Conservation (phyloP, 2,888 invertebrate species). For the Ophion costatus region DNA sequence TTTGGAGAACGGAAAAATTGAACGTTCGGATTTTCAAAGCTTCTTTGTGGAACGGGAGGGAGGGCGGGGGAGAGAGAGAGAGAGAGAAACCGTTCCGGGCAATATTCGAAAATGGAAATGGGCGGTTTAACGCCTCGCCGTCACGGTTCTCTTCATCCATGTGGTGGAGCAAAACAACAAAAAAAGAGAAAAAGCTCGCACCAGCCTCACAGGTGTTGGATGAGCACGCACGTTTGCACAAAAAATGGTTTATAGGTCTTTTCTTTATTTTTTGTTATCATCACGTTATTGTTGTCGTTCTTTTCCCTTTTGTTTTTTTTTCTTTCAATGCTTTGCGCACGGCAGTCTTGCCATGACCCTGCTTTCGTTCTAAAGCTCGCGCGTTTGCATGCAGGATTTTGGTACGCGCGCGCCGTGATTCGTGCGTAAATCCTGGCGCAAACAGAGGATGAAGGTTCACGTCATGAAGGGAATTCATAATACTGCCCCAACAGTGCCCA, state of each 20-base stretch:
- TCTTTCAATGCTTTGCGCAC: background rate
- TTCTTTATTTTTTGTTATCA: conserved; percentile 22
- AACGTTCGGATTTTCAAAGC: conserved; percentile 42
- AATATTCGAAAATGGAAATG: conserved; percentile 64
- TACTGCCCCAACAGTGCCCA: background rate
- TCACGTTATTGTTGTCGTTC: background rate
- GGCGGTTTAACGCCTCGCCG: conserved; percentile 61
- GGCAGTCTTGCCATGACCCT: background rate
- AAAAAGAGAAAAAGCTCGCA: background rate
- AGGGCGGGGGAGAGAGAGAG: background rate
- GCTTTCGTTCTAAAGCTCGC: background rate
- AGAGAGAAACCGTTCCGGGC: conserved; percentile 23
- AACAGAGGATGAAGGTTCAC: background rate
- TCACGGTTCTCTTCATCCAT: background rate
- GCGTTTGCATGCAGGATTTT: background rate
- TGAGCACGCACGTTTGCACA: conserved; percentile 19
- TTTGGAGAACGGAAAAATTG: conserved; percentile 32
- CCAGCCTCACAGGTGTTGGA: conserved; percentile 3
- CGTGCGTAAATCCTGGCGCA: background rate
- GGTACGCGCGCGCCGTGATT: background rate
- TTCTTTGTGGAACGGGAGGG: background rate
- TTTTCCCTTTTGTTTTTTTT: background rate
- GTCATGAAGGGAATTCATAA: background rate
- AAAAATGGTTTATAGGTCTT: conserved; percentile 51
- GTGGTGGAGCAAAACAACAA: background rate